A percentile compares a stretch with the other conserved stretches of the same genome.
Evolutionary conservation across 1,140 invertebrate genomes (phyloP).

Genomic region (Pachypsylla venusta): DNA sequence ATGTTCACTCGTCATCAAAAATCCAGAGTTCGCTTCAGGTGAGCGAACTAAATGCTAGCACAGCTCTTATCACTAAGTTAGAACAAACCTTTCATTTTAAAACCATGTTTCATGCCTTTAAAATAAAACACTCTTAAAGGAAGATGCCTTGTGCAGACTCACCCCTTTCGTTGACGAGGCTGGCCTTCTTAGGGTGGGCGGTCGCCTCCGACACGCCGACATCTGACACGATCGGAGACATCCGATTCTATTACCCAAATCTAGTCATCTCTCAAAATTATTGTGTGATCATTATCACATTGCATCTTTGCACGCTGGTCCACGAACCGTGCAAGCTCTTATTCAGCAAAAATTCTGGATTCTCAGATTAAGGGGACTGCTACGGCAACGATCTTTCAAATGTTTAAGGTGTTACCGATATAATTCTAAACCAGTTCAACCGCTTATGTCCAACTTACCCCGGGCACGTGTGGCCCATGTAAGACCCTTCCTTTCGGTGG

Average conservation of each 20-base stretch:
- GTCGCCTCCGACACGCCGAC: neutral
- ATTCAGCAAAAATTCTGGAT: conserved; percentile 17
- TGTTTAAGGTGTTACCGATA: conserved; percentile 19
- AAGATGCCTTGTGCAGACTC: neutral
- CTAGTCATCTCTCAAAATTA: conserved; percentile 26
- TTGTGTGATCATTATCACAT: conserved; percentile 27
- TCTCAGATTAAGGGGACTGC: conserved; percentile 5
- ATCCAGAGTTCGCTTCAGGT: neutral
- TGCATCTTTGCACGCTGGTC: conserved; percentile 26
- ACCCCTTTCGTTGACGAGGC: conserved; percentile 19
- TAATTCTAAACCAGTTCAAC: too few species aligned
- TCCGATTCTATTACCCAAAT: conserved; percentile 29
- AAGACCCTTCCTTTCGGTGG: too few species aligned
- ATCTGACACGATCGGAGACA: conserved; percentile 26
- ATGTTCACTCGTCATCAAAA: too few species aligned
- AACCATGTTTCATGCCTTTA: neutral
- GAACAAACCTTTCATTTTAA: neutral
- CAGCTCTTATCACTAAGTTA: too few species aligned
- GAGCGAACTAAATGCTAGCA: neutral
- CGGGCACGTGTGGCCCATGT: too few species aligned
- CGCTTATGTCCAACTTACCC: too few species aligned
- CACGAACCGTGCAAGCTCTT: conserved; percentile 11
- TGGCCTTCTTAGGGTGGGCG: conserved; percentile 17
- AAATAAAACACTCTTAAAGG: too few species aligned
- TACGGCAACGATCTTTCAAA: conserved; percentile 11